Percentiles rank a stretch among this genome's conserved stretches.
Conservation (phyloP, 2,113 vertebrate species). For the Monopterus albus region DNA sequence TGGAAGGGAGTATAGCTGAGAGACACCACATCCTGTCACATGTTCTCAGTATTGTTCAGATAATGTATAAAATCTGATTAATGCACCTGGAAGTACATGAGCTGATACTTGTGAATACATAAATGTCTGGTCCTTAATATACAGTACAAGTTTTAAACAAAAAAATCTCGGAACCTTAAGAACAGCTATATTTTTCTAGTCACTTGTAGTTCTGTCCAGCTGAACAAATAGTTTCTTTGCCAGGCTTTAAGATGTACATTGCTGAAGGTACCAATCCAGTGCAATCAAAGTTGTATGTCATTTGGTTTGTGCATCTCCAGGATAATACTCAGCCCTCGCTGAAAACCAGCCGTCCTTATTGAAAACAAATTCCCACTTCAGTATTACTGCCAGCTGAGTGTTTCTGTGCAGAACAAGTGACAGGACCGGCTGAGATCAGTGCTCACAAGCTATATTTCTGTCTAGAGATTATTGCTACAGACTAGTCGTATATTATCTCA, state of each 20-base stretch:
- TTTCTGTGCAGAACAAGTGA: neutral
- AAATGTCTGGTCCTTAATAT: neutral
- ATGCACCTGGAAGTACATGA: too few species aligned
- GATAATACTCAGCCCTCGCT: neutral
- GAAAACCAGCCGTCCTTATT: neutral
- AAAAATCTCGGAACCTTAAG: too few species aligned
- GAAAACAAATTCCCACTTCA: neutral
- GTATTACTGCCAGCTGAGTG: neutral
- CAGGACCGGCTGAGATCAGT: neutral
- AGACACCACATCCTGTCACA: too few species aligned
- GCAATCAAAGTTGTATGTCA: neutral
- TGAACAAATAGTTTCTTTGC: neutral
- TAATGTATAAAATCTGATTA: too few species aligned
- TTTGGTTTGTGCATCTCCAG: neutral
- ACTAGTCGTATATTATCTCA: neutral
- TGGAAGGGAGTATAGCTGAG: too few species aligned
- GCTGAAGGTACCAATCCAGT: neutral
- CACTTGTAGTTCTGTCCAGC: neutral
- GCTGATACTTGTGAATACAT: neutral
- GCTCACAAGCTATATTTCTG: neutral
- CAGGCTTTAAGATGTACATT: neutral
- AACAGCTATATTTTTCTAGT: neutral
- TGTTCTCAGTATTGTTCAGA: too few species aligned
- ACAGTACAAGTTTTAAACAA: too few species aligned
- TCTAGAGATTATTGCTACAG: neutral